A percentile compares a stretch with the other conserved stretches of the same genome.
Evolutionary conservation across 2,797 vertebrate genomes (phyloP).

Genomic region (Tragopan temminckii): DNA sequence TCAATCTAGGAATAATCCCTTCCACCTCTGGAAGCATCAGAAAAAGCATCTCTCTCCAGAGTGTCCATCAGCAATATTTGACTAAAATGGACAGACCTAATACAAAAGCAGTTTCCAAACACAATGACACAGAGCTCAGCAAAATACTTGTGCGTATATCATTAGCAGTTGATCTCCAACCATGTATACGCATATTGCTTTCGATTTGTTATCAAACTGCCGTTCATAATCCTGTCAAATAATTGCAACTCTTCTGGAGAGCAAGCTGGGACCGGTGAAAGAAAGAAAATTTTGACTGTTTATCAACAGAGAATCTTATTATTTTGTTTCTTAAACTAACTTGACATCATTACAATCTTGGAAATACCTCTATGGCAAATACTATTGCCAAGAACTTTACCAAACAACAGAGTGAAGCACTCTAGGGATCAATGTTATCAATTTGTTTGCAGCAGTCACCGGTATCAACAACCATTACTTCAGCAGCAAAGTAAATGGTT

Average conservation of each 20-base stretch:
- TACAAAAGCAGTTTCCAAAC: background rate
- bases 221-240: background rate
- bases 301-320: background rate
- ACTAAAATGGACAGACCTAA: background rate
- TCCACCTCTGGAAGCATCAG: background rate
- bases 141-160: background rate
- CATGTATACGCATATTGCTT: background rate
- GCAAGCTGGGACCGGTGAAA: background rate
- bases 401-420: background rate
- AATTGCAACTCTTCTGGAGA: background rate
- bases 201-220: background rate
- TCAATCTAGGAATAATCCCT: background rate
- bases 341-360: background rate
- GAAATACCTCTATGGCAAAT: background rate
- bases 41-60: background rate
- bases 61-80: background rate
- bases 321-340: background rate
- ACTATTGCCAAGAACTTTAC: background rate
- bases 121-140: background rate
- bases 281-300: accelerated
- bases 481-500: background rate
- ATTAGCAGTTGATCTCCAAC: too few relatives aligned
- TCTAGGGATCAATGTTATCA: background rate
- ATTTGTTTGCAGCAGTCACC: background rate
- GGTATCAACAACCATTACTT: background rate